Base-by-base conservation (phyloP, 1,140 invertebrate species). In the Drosophila malerkotliana region DNA sequence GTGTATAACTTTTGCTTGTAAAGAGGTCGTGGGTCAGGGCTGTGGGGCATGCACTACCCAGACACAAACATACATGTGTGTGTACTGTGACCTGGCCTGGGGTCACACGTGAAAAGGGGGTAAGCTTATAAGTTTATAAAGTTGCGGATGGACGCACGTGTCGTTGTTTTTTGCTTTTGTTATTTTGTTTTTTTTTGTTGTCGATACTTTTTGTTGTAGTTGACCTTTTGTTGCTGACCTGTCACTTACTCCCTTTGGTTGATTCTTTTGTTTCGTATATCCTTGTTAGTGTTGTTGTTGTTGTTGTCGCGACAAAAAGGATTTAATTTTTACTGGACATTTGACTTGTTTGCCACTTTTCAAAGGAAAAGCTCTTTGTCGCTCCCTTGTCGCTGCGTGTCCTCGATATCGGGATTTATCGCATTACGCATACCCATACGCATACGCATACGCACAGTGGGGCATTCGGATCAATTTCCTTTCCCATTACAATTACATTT, bases 341-440 rank as follows among this genome's bases (percentile, higher is more conserved):
- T 55, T 41, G 59, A 52, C 57, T 51, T 30, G 21, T 49, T 37
- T 51, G 47, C 32, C 44, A 18, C 9, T 47, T 2, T 4, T 44
- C 41, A 44, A 47, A 58, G 32, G 56, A 28, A 48, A 24, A 18
- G 8, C 12, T 24, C 8, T 6, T 39, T 14, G 7, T 28, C 34
- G 34, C 34, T 32, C 26, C 18, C 28, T 28, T 28, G 26, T 28
- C 26, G 26, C 26, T 28, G 26, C 28, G 18, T 14, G 37, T 7
- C 32, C 8, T 26, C 5, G 39, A 28, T 51, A 63, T 37, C 28
- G 24, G 48, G 48, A 58, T 48, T 85, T 79, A 83, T 59, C 56
- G 54, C 73, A 67, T 74, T 80, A 68, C 81, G 58, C 52, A 85
- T 77, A 84, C 68, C 68, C 81, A 58, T 3, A 21, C 21, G 21